A percentile compares a stretch with the other conserved stretches of the same genome.
These are phyloP conservation scores for Stramonita haemastoma DNA, from an alignment of 2,888 invertebrate genomes.

Conservation along the genomic window DNA sequence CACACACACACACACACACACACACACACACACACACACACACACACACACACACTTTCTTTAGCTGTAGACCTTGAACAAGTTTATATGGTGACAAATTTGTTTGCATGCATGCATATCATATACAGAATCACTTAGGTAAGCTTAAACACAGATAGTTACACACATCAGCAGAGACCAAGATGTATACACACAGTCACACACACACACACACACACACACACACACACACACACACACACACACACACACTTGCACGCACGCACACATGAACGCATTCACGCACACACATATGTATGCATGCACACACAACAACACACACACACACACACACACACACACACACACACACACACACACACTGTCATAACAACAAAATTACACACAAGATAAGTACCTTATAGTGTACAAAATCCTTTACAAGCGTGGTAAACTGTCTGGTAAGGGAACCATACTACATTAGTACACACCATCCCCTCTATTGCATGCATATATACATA, in stretches of 20 bases:
- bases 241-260: not conserved
- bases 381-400: not conserved
- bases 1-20: not conserved
- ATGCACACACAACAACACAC: too few species aligned
- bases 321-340: slow-evolving; percentile 23
- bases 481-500: not conserved
- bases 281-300: slow-evolving; percentile 6
- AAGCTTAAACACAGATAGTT: not conserved
- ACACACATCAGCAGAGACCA: not conserved
- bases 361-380: not conserved
- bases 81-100: not conserved
- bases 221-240: not conserved
- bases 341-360: not conserved
- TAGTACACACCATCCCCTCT: too few species aligned
- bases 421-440: too few species aligned
- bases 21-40: not conserved
- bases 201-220: slow-evolving; percentile 5
- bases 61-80: not conserved
- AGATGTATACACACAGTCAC: not conserved
- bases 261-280: not conserved
- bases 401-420: too few species aligned
- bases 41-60: not conserved
- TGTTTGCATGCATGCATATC: not conserved
- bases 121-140: not conserved
- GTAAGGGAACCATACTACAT: too few species aligned